Evolutionary conservation across 2,888 invertebrate genomes (phyloP), one percentile per base, ranked within the genome.

Genomic region (Hydropsyche betteni): DNA sequence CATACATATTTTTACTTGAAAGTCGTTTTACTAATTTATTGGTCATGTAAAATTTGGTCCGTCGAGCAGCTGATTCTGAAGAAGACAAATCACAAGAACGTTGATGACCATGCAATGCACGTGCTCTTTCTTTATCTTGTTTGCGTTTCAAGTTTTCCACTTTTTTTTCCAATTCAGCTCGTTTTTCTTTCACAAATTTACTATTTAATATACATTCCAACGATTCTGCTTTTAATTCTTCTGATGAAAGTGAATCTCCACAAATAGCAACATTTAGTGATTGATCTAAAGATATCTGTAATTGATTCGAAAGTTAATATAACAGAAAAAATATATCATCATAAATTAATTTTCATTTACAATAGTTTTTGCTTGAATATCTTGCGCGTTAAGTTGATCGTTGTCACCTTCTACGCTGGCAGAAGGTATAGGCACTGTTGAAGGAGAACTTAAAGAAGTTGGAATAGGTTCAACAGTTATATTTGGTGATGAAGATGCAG

Each of bases 141-240:
- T 95, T 95, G 82, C 94, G 92, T 74, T 92, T 88, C 76, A 97
- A 83, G 38, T 91, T 88, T 81, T 97, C 96, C 75, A 98, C 84
- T 82, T 97, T 97, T 82, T 96, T 95, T 74, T 96, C 94, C 80
- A 97, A 85, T 83, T 97, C 97, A 0, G 90, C 82, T 61, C 92
- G 90, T 82, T 95, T 95, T 81, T 97, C 96, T 74, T 91, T 91
- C 12, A 96, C 94, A 58, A 90, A 83, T 84, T 97, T 97, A 82
- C 92, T 91, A 5, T 93, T 92, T 82, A 95, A 89, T 24, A 98
- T 88, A 80, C 92, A 91, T 16, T 95, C 94, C 69, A 97, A 84
- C 0, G 93, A 88, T 81, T 95, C 96, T 0, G 94, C 93, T 1
- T 90, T 83, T n/a, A 94, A 88, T 79, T 89, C 88, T 79, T 91